phyloP scores from a whole-genome alignment of 2,797 vertebrate species.

The Poecilia gillii region DNA sequence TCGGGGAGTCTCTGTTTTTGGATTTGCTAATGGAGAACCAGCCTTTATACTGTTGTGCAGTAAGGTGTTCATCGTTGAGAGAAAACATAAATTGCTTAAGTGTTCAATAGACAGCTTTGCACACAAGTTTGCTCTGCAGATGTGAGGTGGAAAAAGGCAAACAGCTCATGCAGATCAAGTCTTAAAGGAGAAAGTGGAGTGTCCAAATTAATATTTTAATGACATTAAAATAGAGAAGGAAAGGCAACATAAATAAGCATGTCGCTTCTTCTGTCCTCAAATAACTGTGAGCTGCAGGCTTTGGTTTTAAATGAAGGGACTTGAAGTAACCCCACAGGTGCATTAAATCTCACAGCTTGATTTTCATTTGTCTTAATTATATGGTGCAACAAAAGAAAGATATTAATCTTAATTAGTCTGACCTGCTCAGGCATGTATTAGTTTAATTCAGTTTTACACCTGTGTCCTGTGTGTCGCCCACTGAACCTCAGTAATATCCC shows the following conservation, averaged over 20 bases:
- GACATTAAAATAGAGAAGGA: slow-evolving; percentile 3
- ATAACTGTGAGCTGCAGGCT: slow-evolving; percentile 27
- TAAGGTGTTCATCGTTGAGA: slow-evolving; percentile 34
- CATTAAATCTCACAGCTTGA: slow-evolving; percentile 30
- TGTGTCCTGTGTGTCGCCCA: slow-evolving; percentile 41
- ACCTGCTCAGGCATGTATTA: slow-evolving; percentile 26
- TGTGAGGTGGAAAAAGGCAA: slow-evolving; percentile 29
- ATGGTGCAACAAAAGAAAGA: slow-evolving; percentile 36
- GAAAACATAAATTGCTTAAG: slow-evolving; percentile 41
- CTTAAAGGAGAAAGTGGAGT: slow-evolving; percentile 12
- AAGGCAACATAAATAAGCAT: slow-evolving; percentile 8
- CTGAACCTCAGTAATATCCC: slow-evolving; percentile 36
- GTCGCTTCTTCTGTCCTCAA: slow-evolving; percentile 14
- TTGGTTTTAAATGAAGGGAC: slow-evolving; percentile 24
- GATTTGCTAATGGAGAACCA: slow-evolving; percentile 49
- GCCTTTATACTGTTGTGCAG: slow-evolving; percentile 17
- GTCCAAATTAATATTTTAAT: slow-evolving; percentile 2
- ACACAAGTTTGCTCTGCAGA: slow-evolving; percentile 34
- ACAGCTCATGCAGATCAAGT: slow-evolving; percentile 27
- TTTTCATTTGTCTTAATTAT: slow-evolving; percentile 57
- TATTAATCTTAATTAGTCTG: slow-evolving; percentile 33
- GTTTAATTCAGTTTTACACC: slow-evolving; percentile 48
- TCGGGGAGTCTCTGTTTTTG: slow-evolving; percentile 42
- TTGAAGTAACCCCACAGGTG: slow-evolving; percentile 21
- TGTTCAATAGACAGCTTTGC: slow-evolving; percentile 8